Evolutionary conservation across 1,140 invertebrate genomes (phyloP).

Genomic region (Drosophila punjabiensis): DNA sequence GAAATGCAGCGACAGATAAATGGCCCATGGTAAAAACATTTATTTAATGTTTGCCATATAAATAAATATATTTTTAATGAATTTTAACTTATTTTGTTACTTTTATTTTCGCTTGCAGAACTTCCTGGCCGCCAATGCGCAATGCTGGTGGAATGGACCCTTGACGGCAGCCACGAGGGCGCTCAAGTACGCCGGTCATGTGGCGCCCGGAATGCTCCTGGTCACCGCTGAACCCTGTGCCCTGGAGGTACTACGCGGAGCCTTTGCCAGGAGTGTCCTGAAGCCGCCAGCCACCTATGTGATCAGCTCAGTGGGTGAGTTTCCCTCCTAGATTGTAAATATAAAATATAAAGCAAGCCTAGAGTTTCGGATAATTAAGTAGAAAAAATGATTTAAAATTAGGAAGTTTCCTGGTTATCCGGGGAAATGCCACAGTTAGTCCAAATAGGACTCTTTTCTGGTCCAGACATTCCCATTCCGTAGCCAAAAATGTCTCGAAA

Average conservation of each 20-base stretch:
- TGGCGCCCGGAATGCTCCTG: constrained; percentile 94
- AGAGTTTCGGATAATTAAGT: constrained; percentile 10
- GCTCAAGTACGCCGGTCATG: constrained; percentile 95
- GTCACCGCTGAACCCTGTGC: constrained; percentile 93
- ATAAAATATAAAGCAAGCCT: constrained; percentile 3
- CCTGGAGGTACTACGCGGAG: constrained; percentile 93
- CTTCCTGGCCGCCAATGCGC: constrained; percentile 94
- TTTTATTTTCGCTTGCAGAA: constrained; percentile 87
- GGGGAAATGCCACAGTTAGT: constrained; percentile 1
- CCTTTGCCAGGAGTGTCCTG: constrained; percentile 95
- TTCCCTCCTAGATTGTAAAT: not conserved
- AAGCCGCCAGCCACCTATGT: constrained; percentile 95
- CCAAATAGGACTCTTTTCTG: too few relatives aligned
- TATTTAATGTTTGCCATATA: not conserved
- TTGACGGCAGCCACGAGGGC: constrained; percentile 94
- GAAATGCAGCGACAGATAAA: not conserved
- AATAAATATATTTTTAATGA: not conserved
- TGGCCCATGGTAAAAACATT: not conserved
- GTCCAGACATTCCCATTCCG: constrained; percentile 37
- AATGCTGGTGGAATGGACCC: constrained; percentile 96
- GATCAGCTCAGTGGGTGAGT: constrained; percentile 95
- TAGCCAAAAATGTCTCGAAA: constrained; percentile 27
- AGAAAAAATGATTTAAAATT: constrained; percentile 21
- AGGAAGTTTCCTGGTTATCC: not conserved
- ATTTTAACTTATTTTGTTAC: constrained; percentile 1